Evolutionary conservation across 2,888 invertebrate species (phyloP).

Genomic region (Melipona beecheii): DNA sequence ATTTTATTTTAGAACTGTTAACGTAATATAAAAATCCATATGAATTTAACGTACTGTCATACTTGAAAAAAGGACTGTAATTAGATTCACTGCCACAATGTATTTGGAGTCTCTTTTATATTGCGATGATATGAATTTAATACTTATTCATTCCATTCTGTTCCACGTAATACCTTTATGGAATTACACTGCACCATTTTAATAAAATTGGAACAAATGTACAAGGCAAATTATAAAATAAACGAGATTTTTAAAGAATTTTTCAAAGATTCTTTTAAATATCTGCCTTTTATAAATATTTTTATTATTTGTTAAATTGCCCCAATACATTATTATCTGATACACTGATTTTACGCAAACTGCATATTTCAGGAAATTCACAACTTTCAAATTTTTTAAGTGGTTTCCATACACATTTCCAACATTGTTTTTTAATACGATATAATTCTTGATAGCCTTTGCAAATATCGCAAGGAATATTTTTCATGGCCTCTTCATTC

Average conservation of each 20-base stretch:
- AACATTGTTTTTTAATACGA: slow-evolving; percentile 31
- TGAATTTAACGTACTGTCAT: slow-evolving; percentile 14
- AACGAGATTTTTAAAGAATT: slow-evolving; percentile 75
- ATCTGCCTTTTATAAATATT: slow-evolving; percentile 2
- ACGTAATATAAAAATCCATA: slow-evolving; percentile 8
- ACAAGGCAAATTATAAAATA: slow-evolving; percentile 76
- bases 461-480: slow-evolving; percentile 29
- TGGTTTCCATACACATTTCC: slow-evolving; percentile 26
- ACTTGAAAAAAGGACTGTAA: slow-evolving; percentile 34
- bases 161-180: slow-evolving; percentile 57
- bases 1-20: slow-evolving; percentile 42
- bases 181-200: slow-evolving; percentile 55
- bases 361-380: slow-evolving; percentile 31
- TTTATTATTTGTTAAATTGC: not conserved
- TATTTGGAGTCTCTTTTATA: slow-evolving; percentile 60
- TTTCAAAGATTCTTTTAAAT: not conserved
- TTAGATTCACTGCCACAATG: slow-evolving; percentile 69
- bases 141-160: slow-evolving; percentile 69
- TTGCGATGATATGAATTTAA: slow-evolving; percentile 54
- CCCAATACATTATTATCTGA: not conserved
- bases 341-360: slow-evolving; percentile 31
- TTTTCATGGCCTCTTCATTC: slow-evolving; percentile 30
- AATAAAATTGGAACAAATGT: slow-evolving; percentile 71
- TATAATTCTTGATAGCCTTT: slow-evolving; percentile 23
- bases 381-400: slow-evolving; percentile 11